Evolutionary conservation across 2,113 vertebrate genomes (phyloP).

Genomic region (Microcebus tavaratra): DNA sequence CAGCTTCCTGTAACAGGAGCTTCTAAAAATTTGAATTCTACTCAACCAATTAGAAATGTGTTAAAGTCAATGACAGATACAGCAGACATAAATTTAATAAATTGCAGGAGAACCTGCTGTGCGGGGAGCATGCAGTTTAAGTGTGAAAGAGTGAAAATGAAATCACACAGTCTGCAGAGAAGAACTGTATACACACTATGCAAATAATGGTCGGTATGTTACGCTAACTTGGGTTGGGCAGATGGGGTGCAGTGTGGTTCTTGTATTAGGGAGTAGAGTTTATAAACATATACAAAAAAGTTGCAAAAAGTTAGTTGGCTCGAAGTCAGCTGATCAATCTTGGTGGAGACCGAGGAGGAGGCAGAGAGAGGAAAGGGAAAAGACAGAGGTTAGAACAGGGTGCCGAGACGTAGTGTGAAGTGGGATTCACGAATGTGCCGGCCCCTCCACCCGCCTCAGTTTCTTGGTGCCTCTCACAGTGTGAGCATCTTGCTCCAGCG

Average conservation of each 20-base stretch:
- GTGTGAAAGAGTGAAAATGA: neutral
- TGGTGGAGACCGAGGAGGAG: neutral
- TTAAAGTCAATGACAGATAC: neutral
- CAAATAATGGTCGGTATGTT: neutral
- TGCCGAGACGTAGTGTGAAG: rapidly evolving
- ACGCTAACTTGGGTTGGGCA: neutral
- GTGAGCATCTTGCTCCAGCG: neutral
- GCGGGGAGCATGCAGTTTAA: neutral
- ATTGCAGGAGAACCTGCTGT: neutral
- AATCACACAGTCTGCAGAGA: neutral
- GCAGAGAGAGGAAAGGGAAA: neutral
- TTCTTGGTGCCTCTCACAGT: neutral
- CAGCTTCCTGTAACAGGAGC: neutral
- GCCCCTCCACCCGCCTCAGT: neutral
- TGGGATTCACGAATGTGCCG: neutral
- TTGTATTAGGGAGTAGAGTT: neutral
- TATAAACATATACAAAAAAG: neutral
- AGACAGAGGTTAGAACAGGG: neutral
- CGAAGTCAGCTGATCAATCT: neutral
- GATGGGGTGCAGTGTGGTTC: neutral
- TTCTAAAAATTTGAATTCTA: neutral
- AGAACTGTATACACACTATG: neutral
- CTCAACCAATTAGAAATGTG: neutral
- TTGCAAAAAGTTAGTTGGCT: neutral
- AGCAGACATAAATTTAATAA: neutral